These are phyloP conservation scores for Gastrophysa polygoni DNA, from an alignment of 2,888 invertebrate species.

Conservation along the genomic window DNA sequence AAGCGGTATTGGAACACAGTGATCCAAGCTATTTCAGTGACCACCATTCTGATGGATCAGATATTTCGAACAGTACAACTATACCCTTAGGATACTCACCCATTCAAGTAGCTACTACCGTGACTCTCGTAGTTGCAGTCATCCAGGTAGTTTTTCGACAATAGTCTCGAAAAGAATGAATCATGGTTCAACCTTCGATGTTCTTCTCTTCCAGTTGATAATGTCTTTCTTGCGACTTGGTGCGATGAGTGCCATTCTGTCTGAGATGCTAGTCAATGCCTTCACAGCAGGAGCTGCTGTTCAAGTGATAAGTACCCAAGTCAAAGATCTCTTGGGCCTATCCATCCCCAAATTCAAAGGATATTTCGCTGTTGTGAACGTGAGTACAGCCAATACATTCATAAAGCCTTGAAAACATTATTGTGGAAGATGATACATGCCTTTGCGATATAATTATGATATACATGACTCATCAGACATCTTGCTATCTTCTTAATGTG, in stretches of 20 bases:
- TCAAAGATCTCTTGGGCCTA: slow-evolving; percentile 67
- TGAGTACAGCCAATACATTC: slow-evolving; percentile 57
- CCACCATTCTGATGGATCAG: neutral
- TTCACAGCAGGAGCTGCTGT: slow-evolving; percentile 76
- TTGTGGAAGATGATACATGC: too few species aligned
- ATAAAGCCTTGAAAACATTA: too few species aligned
- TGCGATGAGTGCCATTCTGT: slow-evolving; percentile 65
- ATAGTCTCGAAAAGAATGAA: too few species aligned
- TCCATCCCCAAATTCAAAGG: slow-evolving; percentile 63
- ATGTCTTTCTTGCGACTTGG: slow-evolving; percentile 70
- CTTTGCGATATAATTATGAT: too few species aligned
- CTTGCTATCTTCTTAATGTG: too few species aligned
- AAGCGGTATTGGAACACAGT: slow-evolving; percentile 65
- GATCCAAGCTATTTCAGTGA: slow-evolving; percentile 45
- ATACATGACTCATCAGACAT: too few species aligned
- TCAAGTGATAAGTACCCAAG: slow-evolving; percentile 73
- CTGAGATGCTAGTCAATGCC: slow-evolving; percentile 72
- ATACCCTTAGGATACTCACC: slow-evolving; percentile 53
- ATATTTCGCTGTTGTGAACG: slow-evolving; percentile 65
- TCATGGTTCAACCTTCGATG: slow-evolving; percentile 32
- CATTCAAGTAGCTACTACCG: slow-evolving; percentile 74
- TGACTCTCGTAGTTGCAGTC: slow-evolving; percentile 76
- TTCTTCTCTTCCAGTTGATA: slow-evolving; percentile 60
- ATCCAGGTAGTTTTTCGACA: slow-evolving; percentile 71
- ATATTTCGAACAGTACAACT: neutral